Conservation (phyloP, 2,113 vertebrate species). For the Canis aureus region DNA sequence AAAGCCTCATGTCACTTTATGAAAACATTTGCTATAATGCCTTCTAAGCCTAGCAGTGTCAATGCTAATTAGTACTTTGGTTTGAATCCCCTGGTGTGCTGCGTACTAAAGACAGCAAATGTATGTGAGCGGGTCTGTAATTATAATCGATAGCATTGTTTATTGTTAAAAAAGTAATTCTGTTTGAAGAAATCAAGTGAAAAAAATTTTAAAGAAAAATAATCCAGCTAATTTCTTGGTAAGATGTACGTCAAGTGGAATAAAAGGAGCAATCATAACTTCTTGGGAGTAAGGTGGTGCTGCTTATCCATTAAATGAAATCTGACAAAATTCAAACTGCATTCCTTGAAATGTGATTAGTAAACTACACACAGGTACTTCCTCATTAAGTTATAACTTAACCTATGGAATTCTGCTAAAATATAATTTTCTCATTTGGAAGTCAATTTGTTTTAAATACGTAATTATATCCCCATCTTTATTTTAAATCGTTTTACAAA, state of each 20-base stretch:
- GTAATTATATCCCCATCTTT: constrained; percentile 58
- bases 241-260: background rate
- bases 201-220: background rate
- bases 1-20: background rate
- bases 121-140: background rate
- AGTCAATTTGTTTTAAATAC: constrained; percentile 59
- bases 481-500: background rate
- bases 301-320: constrained; percentile 10
- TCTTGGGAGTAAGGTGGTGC: constrained; percentile 1
- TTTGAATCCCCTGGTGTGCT: background rate
- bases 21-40: constrained; percentile 41
- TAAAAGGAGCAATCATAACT: background rate
- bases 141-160: constrained; percentile 1
- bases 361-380: constrained; percentile 17
- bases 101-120: background rate
- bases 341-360: constrained; percentile 50
- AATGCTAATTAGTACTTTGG: constrained; percentile 13
- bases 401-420: constrained; percentile 47
- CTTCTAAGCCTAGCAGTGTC: constrained; percentile 20
- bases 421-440: constrained; percentile 74
- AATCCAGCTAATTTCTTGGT: background rate
- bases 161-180: constrained; percentile 8
- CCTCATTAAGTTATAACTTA: constrained; percentile 58
- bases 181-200: background rate
- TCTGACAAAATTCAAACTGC: constrained; percentile 47